Conservation (phyloP, 2,113 vertebrate species). For the Motacilla alba region DNA sequence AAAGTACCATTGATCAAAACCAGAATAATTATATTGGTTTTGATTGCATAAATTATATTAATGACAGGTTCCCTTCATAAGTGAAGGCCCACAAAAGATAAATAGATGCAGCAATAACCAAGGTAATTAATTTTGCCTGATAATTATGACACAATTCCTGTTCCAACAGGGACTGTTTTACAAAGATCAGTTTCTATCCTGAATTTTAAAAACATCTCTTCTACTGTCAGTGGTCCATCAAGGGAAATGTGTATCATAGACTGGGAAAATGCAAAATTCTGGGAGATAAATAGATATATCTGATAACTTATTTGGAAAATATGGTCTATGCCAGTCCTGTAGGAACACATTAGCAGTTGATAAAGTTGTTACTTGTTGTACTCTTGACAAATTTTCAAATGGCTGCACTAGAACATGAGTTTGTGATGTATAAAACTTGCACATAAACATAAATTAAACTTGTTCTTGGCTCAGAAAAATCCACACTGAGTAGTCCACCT, state of each 20-base stretch:
- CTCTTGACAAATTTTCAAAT: neutral
- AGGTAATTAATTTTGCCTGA: neutral
- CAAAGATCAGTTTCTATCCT: neutral
- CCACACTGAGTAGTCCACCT: neutral
- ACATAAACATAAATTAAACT: neutral
- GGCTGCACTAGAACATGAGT: neutral
- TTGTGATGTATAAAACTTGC: neutral
- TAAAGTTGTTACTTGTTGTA: neutral
- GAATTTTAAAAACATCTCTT: neutral
- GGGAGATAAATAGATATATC: neutral
- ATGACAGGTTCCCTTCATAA: neutral
- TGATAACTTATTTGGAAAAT: neutral
- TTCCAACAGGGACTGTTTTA: neutral
- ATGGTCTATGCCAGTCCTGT: neutral
- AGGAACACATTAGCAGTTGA: neutral
- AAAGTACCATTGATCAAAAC: neutral
- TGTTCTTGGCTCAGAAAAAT: neutral
- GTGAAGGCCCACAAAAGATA: neutral
- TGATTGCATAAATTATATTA: neutral
- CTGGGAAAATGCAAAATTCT: neutral
- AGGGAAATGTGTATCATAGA: neutral
- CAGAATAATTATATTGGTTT: neutral
- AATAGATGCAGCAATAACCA: neutral
- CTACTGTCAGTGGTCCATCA: neutral
- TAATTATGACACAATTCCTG: neutral